A percentile compares a stretch with the other conserved stretches of the same genome.
phyloP scores from a whole-genome alignment of 2,113 vertebrate species.

The Etia nguti region DNA sequence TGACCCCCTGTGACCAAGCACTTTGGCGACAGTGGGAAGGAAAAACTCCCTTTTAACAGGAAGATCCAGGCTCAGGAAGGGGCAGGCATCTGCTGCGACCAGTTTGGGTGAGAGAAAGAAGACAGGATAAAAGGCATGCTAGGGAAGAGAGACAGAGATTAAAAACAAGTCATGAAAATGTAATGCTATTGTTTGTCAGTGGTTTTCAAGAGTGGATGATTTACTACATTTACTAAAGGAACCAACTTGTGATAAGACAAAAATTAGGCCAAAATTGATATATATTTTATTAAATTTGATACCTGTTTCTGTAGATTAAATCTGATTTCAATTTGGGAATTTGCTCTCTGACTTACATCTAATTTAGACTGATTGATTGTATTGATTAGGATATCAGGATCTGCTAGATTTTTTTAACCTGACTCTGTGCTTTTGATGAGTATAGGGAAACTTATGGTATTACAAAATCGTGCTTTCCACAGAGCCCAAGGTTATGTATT shows the following conservation, averaged over 20 bases:
- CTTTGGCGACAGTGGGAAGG: background rate
- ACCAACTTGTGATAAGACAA: background rate
- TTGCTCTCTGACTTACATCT: background rate
- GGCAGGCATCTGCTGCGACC: accelerated
- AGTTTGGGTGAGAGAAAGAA: background rate
- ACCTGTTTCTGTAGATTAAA: background rate
- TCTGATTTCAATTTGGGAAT: background rate
- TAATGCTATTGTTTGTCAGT: background rate
- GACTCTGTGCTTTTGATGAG: background rate
- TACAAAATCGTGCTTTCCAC: background rate
- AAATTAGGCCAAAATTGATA: background rate
- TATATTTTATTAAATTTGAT: background rate
- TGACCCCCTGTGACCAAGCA: background rate
- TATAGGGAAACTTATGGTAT: background rate
- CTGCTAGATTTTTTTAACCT: background rate
- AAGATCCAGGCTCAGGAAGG: background rate
- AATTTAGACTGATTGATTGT: background rate
- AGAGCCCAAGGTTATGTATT: background rate
- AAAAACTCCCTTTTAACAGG: background rate
- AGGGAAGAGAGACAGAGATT: no score
- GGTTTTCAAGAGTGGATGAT: background rate
- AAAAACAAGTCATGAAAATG: background rate
- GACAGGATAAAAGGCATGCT: no score
- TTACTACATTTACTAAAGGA: background rate
- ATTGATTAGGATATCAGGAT: background rate